Base-by-base conservation (phyloP, 2,113 vertebrate genomes). In the Caranx melampygus region DNA sequence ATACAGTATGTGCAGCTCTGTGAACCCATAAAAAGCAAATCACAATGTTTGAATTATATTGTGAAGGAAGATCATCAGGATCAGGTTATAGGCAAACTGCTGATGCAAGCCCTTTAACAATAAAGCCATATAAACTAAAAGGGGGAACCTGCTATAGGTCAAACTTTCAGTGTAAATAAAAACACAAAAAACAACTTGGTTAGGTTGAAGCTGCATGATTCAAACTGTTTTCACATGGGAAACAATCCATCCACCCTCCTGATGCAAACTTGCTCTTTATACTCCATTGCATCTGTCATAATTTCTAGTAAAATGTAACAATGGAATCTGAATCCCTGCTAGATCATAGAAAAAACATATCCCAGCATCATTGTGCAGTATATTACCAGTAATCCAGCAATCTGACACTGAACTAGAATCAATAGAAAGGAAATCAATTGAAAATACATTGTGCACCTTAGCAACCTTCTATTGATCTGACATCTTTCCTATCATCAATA, bases 371-470 rank as follows among this genome's bases (percentile, higher is more conserved):
- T 61, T 58, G 40, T 34, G 37, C 52, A 61, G 62, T 37, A 37
- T 71, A 80, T 54, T 66, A 42, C 26, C 55, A 62, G 42, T 49
- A 40, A 79, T 62, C 35, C 42, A 71, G 83, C 14, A 77, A 82
- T 63, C 66, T 44, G 75, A 86, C 72, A 82, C 74, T 70, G 3
- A 49, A 61, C n/a, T 6, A 18, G 26, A 62, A 85, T 87, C 82
- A 75, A 83, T 79, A 51, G 21, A 68, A 51, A 66, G 62, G 15
- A 37, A 84, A 84, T 90, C 83, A 65, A 86, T 78, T 49, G n/a
- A 75, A 88, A 82, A 16, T 33, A 72, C 65, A 86, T 86, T 81
- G 40, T 73, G 79, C 70, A 79, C 69, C 67, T 77, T 37, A 3
- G 66, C 16, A 78, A 33, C 2, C 67, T 61, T 55, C 66, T 45